A percentile compares a stretch with the other conserved stretches of the same genome.
Conservation (phyloP, 2,888 invertebrate genomes). For the Leucoptera coffeella region DNA sequence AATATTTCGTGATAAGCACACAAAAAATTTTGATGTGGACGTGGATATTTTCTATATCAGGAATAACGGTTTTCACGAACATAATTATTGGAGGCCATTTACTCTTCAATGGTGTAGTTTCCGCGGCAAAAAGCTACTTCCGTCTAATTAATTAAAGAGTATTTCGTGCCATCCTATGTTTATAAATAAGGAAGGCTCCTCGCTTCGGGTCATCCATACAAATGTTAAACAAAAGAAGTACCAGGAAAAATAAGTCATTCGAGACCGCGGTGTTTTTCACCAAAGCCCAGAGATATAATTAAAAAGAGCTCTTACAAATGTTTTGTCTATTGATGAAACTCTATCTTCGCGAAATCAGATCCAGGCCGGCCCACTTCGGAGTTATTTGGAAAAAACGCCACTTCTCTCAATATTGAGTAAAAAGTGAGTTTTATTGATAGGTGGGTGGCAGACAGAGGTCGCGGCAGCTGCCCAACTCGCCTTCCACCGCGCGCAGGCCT, state of each 20-base stretch:
- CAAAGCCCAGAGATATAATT: slow-evolving; percentile 22
- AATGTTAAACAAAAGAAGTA: slow-evolving; percentile 4
- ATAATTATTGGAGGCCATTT: no score
- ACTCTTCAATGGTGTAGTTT: no score
- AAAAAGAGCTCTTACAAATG: slow-evolving; percentile 42
- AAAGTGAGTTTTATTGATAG: slow-evolving; percentile 21
- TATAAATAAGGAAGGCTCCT: no score
- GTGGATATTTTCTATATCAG: no score
- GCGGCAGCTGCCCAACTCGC: slow-evolving; percentile 30
- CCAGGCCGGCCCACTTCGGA: slow-evolving; percentile 17
- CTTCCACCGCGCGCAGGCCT: no score
- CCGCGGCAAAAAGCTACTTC: no score
- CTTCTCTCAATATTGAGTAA: slow-evolving; percentile 20
- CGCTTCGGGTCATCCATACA: slow-evolving; percentile 2
- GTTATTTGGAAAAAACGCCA: slow-evolving; percentile 18
- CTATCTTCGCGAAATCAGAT: slow-evolving; percentile 43
- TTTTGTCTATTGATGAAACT: slow-evolving; percentile 31
- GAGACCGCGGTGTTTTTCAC: slow-evolving; percentile 20
- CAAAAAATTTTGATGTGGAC: no score
- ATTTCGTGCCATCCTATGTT: no score
- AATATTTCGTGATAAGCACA: no score
- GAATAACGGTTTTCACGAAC: no score
- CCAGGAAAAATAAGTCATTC: slow-evolving; percentile 14
- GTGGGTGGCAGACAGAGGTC: slow-evolving; percentile 18
- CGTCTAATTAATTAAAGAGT: no score